A percentile compares a stretch with the other conserved stretches of the same genome.
Evolutionary conservation across 2,113 vertebrate species (phyloP).

Genomic region (Sander lucioperca): DNA sequence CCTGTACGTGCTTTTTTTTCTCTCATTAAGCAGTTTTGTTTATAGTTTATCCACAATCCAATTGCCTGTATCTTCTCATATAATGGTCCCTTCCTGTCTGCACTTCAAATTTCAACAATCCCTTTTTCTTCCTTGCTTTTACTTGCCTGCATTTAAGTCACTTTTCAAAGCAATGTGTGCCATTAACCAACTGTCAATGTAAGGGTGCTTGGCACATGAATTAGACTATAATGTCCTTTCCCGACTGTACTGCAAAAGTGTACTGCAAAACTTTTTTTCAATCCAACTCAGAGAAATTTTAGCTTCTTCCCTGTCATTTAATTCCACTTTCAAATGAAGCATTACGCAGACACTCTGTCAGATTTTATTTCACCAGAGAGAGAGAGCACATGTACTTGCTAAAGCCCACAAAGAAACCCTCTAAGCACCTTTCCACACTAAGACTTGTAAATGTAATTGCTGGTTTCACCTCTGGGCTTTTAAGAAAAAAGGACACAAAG

Average conservation of each 20-base stretch:
- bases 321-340: slow-evolving; percentile 63
- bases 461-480: slow-evolving; percentile 69
- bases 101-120: slow-evolving; percentile 36
- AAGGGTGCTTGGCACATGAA: slow-evolving; percentile 35
- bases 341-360: slow-evolving; percentile 55
- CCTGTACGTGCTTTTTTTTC: slow-evolving; percentile 9
- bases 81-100: background rate
- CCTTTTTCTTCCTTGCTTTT: slow-evolving; percentile 11
- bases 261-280: slow-evolving; percentile 38
- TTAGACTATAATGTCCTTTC: slow-evolving; percentile 56
- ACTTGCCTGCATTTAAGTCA: slow-evolving; percentile 47
- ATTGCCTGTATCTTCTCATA: slow-evolving; percentile 31
- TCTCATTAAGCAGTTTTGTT: slow-evolving; percentile 57
- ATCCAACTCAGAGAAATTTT: slow-evolving; percentile 40
- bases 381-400: slow-evolving; percentile 41
- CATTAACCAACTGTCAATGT: slow-evolving; percentile 64
- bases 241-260: slow-evolving; percentile 12
- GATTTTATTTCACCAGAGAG: slow-evolving; percentile 58
- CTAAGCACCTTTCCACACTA: slow-evolving; percentile 67
- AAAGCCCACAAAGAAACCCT: slow-evolving; percentile 63
- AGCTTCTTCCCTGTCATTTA: slow-evolving; percentile 57
- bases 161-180: slow-evolving; percentile 59
- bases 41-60: slow-evolving; percentile 33
- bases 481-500: slow-evolving; percentile 64
- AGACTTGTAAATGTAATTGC: slow-evolving; percentile 75